These are phyloP conservation scores for Gambusia affinis DNA, from an alignment of 2,113 vertebrate species.

Conservation along the genomic window DNA sequence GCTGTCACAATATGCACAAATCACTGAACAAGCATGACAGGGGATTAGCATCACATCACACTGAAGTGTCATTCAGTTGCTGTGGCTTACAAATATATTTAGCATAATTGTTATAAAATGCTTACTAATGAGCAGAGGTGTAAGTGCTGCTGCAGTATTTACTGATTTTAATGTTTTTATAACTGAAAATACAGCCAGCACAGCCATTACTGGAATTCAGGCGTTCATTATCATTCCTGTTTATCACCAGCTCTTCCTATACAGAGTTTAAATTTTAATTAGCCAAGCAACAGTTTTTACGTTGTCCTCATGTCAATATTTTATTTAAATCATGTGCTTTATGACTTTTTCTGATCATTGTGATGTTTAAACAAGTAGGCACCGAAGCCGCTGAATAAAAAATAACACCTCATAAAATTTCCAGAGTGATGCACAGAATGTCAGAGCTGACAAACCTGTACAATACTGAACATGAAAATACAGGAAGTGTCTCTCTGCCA, in stretches of 20 bases:
- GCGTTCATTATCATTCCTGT: background rate
- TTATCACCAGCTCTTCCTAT: background rate
- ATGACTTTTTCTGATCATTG: background rate
- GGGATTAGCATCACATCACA: background rate
- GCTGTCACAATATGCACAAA: background rate
- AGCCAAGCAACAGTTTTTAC: background rate
- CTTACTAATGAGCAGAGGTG: conserved; percentile 11
- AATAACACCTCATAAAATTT: conserved; percentile 2
- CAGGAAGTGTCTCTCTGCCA: background rate
- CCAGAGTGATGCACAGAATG: background rate
- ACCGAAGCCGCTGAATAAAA: background rate
- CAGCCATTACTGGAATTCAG: background rate
- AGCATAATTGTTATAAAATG: conserved; percentile 17
- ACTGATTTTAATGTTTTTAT: conserved; percentile 1
- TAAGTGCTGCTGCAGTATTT: conserved; percentile 6
- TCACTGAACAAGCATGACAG: background rate
- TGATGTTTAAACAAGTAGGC: background rate
- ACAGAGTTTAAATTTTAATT: background rate
- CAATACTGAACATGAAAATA: background rate
- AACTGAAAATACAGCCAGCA: background rate
- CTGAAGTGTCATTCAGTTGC: background rate
- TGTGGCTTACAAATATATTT: conserved; percentile 3
- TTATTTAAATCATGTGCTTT: background rate
- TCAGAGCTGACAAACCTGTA: conserved; percentile 12
- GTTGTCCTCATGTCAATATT: background rate